These are phyloP conservation scores for Muscicapa adusta DNA, from an alignment of 2,113 vertebrate genomes.

Conservation along the genomic window DNA sequence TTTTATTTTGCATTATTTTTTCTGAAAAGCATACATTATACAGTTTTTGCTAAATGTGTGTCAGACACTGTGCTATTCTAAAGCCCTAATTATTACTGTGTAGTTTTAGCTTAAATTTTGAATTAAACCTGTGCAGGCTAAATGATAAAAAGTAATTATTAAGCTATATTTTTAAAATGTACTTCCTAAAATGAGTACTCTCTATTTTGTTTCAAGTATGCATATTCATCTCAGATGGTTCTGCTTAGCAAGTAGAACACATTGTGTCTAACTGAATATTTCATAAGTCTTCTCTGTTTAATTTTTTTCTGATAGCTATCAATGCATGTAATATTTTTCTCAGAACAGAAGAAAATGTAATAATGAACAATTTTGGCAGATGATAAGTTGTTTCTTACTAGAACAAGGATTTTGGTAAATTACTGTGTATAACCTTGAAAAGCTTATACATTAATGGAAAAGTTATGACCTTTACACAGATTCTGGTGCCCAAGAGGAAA, in stretches of 20 bases:
- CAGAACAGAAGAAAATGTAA: not conserved
- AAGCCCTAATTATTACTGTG: not conserved
- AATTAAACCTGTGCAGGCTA: not conserved
- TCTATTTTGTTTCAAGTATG: not conserved
- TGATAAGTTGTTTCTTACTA: not conserved
- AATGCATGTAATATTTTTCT: not conserved
- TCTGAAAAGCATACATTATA: not conserved
- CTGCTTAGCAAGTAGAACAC: not conserved
- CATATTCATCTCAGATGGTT: not conserved
- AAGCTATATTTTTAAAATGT: not conserved
- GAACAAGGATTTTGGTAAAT: not conserved
- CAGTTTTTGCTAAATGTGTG: not conserved
- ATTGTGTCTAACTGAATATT: not conserved
- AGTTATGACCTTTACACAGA: slow-evolving; percentile 3
- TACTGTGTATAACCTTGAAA: not conserved
- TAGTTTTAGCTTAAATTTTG: not conserved
- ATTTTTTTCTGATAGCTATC: not conserved
- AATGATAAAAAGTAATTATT: not conserved
- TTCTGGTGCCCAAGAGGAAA: slow-evolving; percentile 17
- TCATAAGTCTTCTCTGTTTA: not conserved
- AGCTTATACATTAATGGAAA: not conserved
- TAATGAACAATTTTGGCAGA: not conserved
- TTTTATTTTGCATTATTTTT: not conserved
- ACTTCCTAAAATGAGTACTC: not conserved
- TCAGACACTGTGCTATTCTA: not conserved